These are phyloP conservation scores for Acronicta psi DNA, from an alignment of 2,888 invertebrate species.

Conservation along the genomic window DNA sequence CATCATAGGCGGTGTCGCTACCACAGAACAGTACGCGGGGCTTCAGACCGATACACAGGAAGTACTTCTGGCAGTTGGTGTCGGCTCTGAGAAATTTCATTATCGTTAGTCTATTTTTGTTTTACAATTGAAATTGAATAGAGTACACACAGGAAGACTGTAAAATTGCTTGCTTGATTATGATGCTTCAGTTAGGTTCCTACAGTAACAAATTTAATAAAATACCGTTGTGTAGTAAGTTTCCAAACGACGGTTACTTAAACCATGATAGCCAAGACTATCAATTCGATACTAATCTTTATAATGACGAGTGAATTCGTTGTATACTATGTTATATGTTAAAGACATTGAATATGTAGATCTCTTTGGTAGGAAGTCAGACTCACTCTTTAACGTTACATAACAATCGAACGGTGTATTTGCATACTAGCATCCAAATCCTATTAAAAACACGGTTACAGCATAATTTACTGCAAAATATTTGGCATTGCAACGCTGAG, in stretches of 20 bases:
- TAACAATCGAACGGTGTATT: slow-evolving; percentile 9
- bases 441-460: slow-evolving; percentile 19
- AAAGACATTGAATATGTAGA: too few relatives aligned
- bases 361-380: neutral
- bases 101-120: neutral
- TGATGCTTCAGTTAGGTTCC: too few relatives aligned
- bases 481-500: slow-evolving; percentile 28
- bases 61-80: slow-evolving; percentile 93
- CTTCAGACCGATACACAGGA: slow-evolving; percentile 92
- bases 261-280: too few relatives aligned
- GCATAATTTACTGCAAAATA: slow-evolving; percentile 3
- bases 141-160: too few relatives aligned
- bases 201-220: too few relatives aligned
- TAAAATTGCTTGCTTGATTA: too few relatives aligned
- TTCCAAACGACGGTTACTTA: too few relatives aligned
- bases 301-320: too few relatives aligned
- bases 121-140: neutral
- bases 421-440: slow-evolving; percentile 14
- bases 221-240: too few relatives aligned
- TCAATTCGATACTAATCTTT: too few relatives aligned
- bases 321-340: too few relatives aligned
- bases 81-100: slow-evolving; percentile 83
- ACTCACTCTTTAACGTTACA: neutral
- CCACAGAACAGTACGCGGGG: slow-evolving; percentile 94
- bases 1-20: slow-evolving; percentile 93